Percentiles rank a stretch among this genome's conserved stretches.
These are phyloP conservation scores for Drosophila suzukii DNA, from an alignment of 1,140 invertebrate species.

Conservation along the genomic window DNA sequence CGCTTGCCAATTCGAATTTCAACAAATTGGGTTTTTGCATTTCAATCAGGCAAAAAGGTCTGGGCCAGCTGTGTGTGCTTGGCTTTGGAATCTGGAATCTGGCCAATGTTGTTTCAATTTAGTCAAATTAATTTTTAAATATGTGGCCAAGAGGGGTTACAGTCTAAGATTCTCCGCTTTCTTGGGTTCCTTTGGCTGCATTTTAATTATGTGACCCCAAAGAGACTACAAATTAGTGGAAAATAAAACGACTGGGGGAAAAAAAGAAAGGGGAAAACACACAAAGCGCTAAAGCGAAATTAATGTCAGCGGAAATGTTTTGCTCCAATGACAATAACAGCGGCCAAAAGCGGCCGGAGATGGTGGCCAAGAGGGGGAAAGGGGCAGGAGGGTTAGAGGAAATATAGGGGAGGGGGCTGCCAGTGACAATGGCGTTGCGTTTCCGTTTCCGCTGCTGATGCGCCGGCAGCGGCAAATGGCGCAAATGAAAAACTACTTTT, in stretches of 20 bases:
- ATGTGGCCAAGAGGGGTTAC: conserved; percentile 8
- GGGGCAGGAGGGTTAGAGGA: not conserved
- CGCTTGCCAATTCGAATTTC: conserved; percentile 63
- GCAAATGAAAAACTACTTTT: conserved; percentile 62
- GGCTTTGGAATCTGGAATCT: conserved; percentile 20
- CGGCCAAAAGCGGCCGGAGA: conserved; percentile 50
- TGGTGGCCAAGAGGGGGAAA: conserved; percentile 20
- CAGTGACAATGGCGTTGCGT: conserved; percentile 71
- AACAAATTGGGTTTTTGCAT: conserved; percentile 76
- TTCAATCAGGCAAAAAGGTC: conserved; percentile 79
- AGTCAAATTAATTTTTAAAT: conserved; percentile 61
- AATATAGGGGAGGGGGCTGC: conserved; percentile 11
- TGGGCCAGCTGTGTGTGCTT: conserved; percentile 28
- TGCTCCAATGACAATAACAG: conserved; percentile 63
- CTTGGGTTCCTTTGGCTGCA: not conserved
- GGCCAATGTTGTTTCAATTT: conserved; percentile 53
- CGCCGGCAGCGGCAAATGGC: conserved; percentile 49
- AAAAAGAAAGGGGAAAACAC: conserved; percentile 20
- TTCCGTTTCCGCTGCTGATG: conserved; percentile 64
- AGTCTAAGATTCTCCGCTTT: not conserved
- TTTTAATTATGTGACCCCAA: conserved; percentile 43
- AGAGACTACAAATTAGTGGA: conserved; percentile 29
- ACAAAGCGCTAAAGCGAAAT: conserved; percentile 53
- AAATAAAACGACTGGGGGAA: conserved; percentile 7
- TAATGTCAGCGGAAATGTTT: conserved; percentile 63